Evolutionary conservation across 2,888 invertebrate genomes (phyloP).

Genomic region (Actias luna): DNA sequence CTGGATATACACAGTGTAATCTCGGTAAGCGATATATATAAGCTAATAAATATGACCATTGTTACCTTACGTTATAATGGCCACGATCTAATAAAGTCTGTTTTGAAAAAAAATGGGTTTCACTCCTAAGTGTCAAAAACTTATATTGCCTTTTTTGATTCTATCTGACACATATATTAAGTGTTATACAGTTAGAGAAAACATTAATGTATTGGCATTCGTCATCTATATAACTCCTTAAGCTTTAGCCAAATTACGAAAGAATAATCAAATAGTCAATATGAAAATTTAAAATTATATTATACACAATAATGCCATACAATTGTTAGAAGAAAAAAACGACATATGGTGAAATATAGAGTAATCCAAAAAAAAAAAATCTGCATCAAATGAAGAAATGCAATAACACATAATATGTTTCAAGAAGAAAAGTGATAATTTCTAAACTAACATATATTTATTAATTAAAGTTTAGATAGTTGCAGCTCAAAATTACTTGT

Average conservation of each 20-base stretch:
- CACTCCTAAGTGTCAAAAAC: too few species aligned
- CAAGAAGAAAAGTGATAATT: neutral
- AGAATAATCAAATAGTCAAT: neutral
- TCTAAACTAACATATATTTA: neutral
- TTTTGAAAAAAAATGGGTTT: too few species aligned
- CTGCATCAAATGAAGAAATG: neutral
- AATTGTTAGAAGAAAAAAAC: neutral
- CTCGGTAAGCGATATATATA: too few species aligned
- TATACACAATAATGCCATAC: neutral
- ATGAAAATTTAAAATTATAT: neutral
- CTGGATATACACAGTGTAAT: too few species aligned
- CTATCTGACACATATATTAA: neutral
- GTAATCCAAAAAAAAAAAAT: neutral
- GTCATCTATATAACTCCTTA: too few species aligned
- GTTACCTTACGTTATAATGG: too few species aligned
- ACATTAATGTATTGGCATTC: neutral
- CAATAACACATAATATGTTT: neutral
- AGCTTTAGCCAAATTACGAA: too few species aligned
- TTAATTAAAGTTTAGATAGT: neutral
- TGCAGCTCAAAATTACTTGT: slow-evolving; percentile 1
- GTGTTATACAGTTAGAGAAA: neutral
- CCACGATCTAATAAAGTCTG: too few species aligned
- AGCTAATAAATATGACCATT: too few species aligned
- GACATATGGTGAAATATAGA: neutral
- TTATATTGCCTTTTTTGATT: too few species aligned